Evolutionary conservation across 2,113 vertebrate genomes (phyloP).

Genomic region (Sander vitreus): DNA sequence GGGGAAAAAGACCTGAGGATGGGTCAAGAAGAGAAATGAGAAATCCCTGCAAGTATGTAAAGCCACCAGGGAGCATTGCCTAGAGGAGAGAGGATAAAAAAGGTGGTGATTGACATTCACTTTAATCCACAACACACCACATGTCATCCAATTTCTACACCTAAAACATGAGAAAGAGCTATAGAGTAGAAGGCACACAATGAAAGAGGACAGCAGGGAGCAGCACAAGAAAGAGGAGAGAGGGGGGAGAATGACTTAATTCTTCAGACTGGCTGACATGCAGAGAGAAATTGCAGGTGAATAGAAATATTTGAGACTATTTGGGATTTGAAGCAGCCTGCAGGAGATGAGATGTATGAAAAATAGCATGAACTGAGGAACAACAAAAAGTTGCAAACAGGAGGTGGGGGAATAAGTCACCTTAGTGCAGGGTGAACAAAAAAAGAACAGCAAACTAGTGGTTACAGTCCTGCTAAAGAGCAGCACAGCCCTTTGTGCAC

Average conservation of each 20-base stretch:
- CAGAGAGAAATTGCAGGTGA: constrained; percentile 32
- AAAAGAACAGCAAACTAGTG: constrained; percentile 35
- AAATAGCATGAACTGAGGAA: constrained; percentile 7
- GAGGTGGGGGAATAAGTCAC: constrained; percentile 11
- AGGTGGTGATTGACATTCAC: constrained; percentile 77
- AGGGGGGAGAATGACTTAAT: constrained; percentile 39
- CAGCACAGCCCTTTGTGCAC: constrained; percentile 32
- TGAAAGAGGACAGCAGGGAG: constrained; percentile 54
- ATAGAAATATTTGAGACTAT: constrained; percentile 17
- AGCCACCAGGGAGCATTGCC: constrained; percentile 69
- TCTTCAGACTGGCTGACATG: constrained; percentile 36
- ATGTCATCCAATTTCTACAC: constrained; percentile 74
- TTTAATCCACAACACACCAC: constrained; percentile 74
- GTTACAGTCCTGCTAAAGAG: constrained; percentile 45
- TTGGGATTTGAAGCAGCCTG: constrained; percentile 31
- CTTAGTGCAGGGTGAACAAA: constrained; percentile 1
- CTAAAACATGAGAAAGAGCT: constrained; percentile 59
- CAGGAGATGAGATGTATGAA: constrained; percentile 11
- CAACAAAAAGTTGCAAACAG: constrained; percentile 28
- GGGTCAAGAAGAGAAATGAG: constrained; percentile 44
- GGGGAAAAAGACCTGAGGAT: not conserved
- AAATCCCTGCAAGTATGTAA: constrained; percentile 67
- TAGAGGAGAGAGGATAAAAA: constrained; percentile 69
- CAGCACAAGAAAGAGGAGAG: constrained; percentile 5
- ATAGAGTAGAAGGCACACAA: constrained; percentile 37